These are phyloP conservation scores for Amblyjoppa fuscipennis DNA, from an alignment of 2,888 invertebrate species.

Conservation along the genomic window DNA sequence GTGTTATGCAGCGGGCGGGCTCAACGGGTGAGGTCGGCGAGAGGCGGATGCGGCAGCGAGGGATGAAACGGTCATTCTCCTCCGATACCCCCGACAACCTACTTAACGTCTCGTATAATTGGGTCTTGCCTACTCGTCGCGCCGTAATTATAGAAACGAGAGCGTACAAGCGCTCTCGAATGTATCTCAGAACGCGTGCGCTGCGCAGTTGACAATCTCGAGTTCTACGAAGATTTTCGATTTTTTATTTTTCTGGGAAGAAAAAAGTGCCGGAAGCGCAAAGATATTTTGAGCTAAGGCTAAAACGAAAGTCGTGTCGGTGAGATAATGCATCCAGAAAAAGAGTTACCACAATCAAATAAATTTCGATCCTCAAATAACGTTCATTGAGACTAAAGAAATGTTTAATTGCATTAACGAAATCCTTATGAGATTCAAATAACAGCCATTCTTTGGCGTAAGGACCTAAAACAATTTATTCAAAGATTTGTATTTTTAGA, in stretches of 20 bases:
- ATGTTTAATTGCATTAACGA: too few species aligned
- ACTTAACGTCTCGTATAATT: conserved; percentile 26
- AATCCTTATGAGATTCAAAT: too few species aligned
- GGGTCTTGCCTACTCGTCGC: not conserved
- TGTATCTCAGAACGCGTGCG: not conserved
- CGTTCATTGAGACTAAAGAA: too few species aligned
- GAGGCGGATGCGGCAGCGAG: conserved; percentile 41
- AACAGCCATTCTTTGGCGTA: too few species aligned
- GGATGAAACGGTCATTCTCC: conserved; percentile 42
- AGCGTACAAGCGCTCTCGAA: not conserved
- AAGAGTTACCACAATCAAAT: too few species aligned
- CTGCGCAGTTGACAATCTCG: not conserved
- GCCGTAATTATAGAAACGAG: not conserved
- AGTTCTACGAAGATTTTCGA: not conserved
- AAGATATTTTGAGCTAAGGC: too few species aligned
- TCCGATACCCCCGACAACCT: conserved; percentile 23
- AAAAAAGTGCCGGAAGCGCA: too few species aligned
- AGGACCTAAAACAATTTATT: too few species aligned
- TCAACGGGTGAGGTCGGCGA: conserved; percentile 16
- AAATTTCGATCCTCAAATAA: too few species aligned
- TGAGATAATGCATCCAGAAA: not conserved
- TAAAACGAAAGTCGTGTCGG: not conserved
- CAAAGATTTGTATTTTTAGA: too few species aligned
- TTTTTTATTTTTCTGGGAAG: not conserved
- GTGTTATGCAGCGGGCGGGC: conserved; percentile 34